Evolutionary conservation across 1,140 invertebrate species (phyloP), one percentile per base, ranked within the genome.

Genomic region (Drosophila orena): DNA sequence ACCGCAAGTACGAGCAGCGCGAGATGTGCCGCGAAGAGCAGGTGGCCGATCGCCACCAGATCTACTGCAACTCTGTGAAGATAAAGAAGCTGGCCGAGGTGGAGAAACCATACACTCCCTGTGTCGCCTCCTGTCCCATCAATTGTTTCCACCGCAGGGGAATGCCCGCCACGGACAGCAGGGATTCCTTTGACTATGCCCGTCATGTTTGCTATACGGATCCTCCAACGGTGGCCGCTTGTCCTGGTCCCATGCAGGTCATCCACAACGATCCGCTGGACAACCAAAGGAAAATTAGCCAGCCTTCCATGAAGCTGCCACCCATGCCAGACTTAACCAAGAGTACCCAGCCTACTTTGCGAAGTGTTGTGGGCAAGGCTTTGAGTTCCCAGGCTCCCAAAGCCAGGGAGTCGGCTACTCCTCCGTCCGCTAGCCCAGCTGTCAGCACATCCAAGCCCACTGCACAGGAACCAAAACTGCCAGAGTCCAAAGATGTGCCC

Each of bases 1-100:
- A 65, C 30, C 46, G 59, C 4, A 90, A 89, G 37, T 90, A 89
- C 49, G 77, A 77, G 40, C 85, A 90, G 40, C 60, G 68, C 0
- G 77, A 90, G 24, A 61, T 38, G 7, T 89, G 84, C 50, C 68
- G 73, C 1, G 43, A 37, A 20, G 58, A 64, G 27, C 60, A 59
- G 65, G 55, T 64, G 1, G 1, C 22, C 6, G 50, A 74, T 4
- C 80, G 72, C n/a, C 57, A 80, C 2, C 37, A 61, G n/a, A 80
- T 90, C 17, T 66, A 65, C 7, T 46, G 64, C 20, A 80, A 80
- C 8, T 54, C 80, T 14, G 54, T 90, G 6, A 90, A 75, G 22
- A 84, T 89, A 14, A 64, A 76, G 10, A 74, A 80, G 44, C 61
- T 88, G 76, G 84, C 85, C 6, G n/a, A 65, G 0, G 15, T 56